phyloP scores from a whole-genome alignment of 2,888 invertebrate species.

The Thyatira batis region DNA sequence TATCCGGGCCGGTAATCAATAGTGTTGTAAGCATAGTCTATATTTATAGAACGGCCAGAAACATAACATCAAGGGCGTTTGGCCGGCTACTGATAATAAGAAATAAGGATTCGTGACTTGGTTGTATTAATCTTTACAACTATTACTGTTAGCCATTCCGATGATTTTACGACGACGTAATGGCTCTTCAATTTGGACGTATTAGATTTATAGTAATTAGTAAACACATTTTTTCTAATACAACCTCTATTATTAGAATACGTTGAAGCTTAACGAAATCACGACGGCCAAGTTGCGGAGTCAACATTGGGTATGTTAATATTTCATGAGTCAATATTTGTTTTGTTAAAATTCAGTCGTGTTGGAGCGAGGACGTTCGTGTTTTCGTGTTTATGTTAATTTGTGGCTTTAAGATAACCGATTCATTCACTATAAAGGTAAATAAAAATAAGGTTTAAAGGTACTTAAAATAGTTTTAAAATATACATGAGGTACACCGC shows the following conservation, averaged over 20 bases:
- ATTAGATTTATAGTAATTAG: constrained; percentile 10
- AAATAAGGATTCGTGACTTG: constrained; percentile 47
- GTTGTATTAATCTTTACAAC: constrained; percentile 37
- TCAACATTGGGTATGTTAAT: constrained; percentile 17
- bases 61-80: constrained; percentile 41
- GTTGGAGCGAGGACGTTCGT: neutral
- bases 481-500: neutral
- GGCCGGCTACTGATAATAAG: constrained; percentile 24
- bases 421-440: neutral
- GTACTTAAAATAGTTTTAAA: neutral
- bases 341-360: neutral
- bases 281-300: neutral
- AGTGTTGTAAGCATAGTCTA: constrained; percentile 35
- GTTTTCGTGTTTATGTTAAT: neutral
- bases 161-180: constrained; percentile 9
- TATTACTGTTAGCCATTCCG: constrained; percentile 28
- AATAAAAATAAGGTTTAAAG: neutral
- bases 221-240: constrained; percentile 20
- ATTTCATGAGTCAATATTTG: constrained; percentile 31
- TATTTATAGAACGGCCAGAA: constrained; percentile 38
- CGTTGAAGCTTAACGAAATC: neutral
- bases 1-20: constrained; percentile 53
- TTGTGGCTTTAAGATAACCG: neutral
- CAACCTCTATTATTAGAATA: constrained; percentile 1
- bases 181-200: constrained; percentile 18